phyloP scores from a whole-genome alignment of 2,797 vertebrate species.

The Kryptopterus vitreolus region DNA sequence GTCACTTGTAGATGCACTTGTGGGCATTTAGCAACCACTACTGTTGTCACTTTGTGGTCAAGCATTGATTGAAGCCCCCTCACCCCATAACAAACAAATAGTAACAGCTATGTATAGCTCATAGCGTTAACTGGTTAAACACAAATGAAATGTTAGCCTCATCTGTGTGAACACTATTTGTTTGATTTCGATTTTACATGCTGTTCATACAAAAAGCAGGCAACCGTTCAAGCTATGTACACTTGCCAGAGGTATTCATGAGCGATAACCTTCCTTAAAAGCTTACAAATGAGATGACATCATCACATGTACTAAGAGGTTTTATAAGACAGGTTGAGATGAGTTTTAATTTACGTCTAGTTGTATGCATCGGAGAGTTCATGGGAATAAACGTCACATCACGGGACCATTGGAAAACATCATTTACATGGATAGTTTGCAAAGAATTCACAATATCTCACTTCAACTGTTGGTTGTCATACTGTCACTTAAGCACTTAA shows the following conservation, averaged over 20 bases:
- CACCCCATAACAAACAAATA: neutral
- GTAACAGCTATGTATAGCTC: neutral
- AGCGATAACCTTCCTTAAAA: neutral
- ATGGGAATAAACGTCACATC: neutral
- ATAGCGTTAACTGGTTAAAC: neutral
- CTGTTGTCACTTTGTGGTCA: conserved; percentile 1
- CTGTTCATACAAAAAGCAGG: neutral
- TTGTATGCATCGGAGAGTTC: neutral
- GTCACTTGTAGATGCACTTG: conserved; percentile 1
- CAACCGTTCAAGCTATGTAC: neutral
- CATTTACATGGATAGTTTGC: neutral
- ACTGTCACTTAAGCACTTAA: neutral
- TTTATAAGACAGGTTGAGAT: neutral
- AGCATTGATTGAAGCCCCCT: neutral
- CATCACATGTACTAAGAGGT: neutral
- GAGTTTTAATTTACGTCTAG: neutral
- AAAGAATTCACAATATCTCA: neutral
- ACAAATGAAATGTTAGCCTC: neutral
- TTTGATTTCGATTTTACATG: neutral
- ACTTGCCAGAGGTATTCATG: neutral
- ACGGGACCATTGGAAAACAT: neutral
- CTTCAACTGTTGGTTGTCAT: neutral
- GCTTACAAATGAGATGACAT: too few relatives aligned
- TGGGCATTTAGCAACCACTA: conserved; percentile 5
- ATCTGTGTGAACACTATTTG: neutral